phyloP scores from a whole-genome alignment of 2,113 vertebrate genomes.

The Cyprinodon brontotheroides region DNA sequence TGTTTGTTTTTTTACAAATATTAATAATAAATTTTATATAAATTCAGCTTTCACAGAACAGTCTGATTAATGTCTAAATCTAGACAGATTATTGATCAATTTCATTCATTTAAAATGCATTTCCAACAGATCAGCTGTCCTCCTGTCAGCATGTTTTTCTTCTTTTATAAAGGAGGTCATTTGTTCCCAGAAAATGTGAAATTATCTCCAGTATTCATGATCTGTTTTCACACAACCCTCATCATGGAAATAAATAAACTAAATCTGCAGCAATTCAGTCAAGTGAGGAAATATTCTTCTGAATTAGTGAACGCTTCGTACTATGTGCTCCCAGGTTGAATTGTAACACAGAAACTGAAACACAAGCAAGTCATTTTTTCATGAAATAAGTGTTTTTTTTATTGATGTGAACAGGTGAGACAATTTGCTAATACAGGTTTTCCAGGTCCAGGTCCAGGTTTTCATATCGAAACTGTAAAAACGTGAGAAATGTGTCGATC shows the following conservation, averaged over 20 bases:
- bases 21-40: too few species aligned
- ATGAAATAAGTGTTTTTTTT: too few species aligned
- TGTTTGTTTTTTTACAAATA: too few species aligned
- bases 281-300: neutral
- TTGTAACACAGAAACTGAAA: too few species aligned
- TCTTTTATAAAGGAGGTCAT: neutral
- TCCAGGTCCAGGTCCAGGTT: too few species aligned
- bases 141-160: neutral
- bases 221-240: constrained; percentile 11
- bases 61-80: neutral
- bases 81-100: neutral
- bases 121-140: neutral
- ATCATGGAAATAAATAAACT: neutral
- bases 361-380: too few species aligned
- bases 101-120: neutral
- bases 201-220: neutral
- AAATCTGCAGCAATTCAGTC: neutral
- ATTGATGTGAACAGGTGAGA: too few species aligned
- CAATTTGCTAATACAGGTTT: too few species aligned
- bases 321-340: too few species aligned
- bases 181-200: constrained; percentile 5
- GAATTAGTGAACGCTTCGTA: neutral
- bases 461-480: too few species aligned
- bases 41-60: neutral
- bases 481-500: too few species aligned